These are phyloP conservation scores for Pelodiscus sinensis DNA, from an alignment of 2,113 vertebrate genomes.

Conservation along the genomic window DNA sequence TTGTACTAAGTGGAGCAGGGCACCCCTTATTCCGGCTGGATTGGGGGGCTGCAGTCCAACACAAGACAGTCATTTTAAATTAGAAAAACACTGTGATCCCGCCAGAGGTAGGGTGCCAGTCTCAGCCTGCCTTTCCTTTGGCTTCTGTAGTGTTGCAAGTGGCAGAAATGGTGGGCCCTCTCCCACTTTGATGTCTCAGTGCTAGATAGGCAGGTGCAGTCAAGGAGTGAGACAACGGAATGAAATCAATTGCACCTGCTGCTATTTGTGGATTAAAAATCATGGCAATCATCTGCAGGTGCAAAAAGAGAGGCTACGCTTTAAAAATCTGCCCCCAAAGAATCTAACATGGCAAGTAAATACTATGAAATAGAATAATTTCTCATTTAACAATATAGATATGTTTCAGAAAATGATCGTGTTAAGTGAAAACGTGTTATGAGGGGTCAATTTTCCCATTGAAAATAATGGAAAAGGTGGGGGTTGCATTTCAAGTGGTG, in stretches of 20 bases:
- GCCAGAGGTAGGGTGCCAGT: neutral
- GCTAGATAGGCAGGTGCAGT: rapidly evolving
- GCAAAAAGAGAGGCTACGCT: rapidly evolving
- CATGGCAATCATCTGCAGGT: neutral
- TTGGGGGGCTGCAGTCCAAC: neutral
- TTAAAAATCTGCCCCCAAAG: rapidly evolving
- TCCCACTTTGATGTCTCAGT: neutral
- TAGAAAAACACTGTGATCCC: neutral
- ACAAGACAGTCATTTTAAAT: neutral
- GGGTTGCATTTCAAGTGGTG: no score
- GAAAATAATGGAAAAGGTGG: no score
- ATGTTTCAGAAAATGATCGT: no score
- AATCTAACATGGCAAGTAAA: no score
- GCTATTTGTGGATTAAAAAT: neutral
- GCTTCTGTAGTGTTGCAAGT: neutral
- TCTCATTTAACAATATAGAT: no score
- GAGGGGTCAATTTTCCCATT: no score
- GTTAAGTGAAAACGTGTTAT: no score
- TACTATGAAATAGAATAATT: no score
- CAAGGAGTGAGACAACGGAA: neutral
- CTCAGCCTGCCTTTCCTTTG: neutral
- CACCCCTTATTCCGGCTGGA: neutral
- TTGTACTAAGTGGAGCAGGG: neutral
- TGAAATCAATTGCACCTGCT: neutral
- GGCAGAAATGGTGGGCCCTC: neutral